Evolutionary conservation across 2,113 vertebrate species (phyloP).

Genomic region (Machaerirhynchus nigripectus): DNA sequence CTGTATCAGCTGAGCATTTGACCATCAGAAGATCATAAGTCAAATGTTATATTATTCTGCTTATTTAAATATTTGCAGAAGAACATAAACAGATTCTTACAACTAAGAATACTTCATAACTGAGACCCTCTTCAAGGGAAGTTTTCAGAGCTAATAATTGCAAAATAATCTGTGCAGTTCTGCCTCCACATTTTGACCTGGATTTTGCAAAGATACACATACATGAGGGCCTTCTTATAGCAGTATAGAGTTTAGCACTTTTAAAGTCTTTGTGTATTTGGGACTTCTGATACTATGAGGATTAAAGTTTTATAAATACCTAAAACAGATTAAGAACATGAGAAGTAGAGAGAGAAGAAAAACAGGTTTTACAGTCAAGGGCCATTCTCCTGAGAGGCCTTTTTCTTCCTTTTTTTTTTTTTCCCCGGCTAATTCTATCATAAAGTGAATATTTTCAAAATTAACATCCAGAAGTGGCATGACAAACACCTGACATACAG

Average conservation of each 20-base stretch:
- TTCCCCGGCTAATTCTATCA: neutral
- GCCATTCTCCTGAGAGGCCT: neutral
- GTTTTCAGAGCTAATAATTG: neutral
- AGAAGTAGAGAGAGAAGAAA: neutral
- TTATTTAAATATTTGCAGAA: neutral
- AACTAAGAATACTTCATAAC: neutral
- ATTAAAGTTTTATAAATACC: slow-evolving; percentile 43
- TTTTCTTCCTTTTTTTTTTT: neutral
- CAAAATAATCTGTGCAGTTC: neutral
- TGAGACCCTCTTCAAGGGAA: neutral
- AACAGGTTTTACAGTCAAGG: neutral
- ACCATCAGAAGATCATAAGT: neutral
- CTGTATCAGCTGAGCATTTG: neutral
- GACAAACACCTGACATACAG: neutral
- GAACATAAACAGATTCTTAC: neutral
- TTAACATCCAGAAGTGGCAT: neutral
- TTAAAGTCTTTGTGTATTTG: neutral
- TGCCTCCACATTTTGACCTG: neutral
- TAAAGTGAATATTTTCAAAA: neutral
- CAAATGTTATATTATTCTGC: neutral
- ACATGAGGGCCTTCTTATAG: neutral
- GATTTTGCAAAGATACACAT: neutral
- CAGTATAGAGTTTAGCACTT: neutral
- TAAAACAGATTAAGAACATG: slow-evolving; percentile 23
- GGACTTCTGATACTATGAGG: neutral